Evolutionary conservation across 2,888 invertebrate genomes (phyloP).

Genomic region (Myopa tessellatipennis): DNA sequence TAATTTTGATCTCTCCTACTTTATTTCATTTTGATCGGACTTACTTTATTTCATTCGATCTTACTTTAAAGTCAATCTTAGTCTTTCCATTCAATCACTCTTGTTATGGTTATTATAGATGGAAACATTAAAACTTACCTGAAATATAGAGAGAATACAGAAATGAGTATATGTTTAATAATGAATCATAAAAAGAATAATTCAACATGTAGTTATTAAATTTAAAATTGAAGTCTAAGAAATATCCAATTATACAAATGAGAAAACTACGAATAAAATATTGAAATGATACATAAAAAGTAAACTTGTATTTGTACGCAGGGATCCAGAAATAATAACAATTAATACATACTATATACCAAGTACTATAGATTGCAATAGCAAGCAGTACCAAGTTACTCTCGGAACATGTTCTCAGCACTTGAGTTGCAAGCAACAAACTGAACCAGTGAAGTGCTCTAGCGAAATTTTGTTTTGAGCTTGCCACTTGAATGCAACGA

Average conservation of each 20-base stretch:
- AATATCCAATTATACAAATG: constrained; percentile 20
- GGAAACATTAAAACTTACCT: not conserved
- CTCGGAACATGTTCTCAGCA: constrained; percentile 15
- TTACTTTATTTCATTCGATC: no score
- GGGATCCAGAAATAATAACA: constrained; percentile 31
- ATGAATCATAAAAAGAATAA: no score
- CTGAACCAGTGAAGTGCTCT: constrained; percentile 22
- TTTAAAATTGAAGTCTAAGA: not conserved
- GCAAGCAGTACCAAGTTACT: constrained; percentile 29
- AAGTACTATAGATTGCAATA: not conserved
- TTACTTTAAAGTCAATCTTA: no score
- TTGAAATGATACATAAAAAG: not conserved
- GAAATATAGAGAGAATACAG: not conserved
- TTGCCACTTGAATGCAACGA: constrained; percentile 38
- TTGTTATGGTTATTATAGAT: no score
- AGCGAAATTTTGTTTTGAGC: constrained; percentile 32
- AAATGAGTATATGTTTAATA: no score
- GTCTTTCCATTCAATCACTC: not conserved
- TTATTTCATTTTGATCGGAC: no score
- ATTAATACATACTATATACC: constrained; percentile 21
- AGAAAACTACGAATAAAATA: constrained; percentile 2
- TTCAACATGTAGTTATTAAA: no score
- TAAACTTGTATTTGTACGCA: constrained; percentile 15
- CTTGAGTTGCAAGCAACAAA: constrained; percentile 33
- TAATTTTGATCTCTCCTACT: no score